Conservation (phyloP, 2,888 invertebrate species). For the Eristalis pertinax region DNA sequence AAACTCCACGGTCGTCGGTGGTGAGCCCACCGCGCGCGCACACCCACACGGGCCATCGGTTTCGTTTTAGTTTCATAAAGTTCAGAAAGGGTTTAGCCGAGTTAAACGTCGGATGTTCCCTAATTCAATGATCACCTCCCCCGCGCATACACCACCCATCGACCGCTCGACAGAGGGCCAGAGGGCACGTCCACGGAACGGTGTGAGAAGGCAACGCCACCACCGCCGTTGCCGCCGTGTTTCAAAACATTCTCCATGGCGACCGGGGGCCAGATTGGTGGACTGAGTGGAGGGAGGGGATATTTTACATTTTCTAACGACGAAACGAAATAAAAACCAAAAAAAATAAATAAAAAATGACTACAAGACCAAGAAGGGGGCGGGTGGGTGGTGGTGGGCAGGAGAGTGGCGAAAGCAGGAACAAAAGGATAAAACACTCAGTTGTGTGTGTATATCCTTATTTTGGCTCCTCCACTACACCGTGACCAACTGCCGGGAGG, state of each 20-base stretch:
- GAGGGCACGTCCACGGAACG: neutral
- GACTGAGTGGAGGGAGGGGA: neutral
- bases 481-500: too few relatives aligned
- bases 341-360: neutral
- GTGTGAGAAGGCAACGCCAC: neutral
- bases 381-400: neutral
- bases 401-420: neutral
- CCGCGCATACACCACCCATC: too few relatives aligned
- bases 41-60: too few relatives aligned
- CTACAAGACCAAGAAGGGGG: neutral
- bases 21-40: too few relatives aligned
- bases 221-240: neutral
- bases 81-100: neutral
- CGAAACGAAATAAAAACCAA: neutral
- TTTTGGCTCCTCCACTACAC: neutral
- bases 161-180: neutral
- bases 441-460: neutral
- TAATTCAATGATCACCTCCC: neutral
- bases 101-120: neutral
- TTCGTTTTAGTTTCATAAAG: neutral
- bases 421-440: conserved; percentile 1
- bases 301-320: neutral
- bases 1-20: too few relatives aligned
- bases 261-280: neutral
- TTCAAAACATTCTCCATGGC: neutral